phyloP scores from a whole-genome alignment of 2,888 invertebrate species.

The Sericinus montela region DNA sequence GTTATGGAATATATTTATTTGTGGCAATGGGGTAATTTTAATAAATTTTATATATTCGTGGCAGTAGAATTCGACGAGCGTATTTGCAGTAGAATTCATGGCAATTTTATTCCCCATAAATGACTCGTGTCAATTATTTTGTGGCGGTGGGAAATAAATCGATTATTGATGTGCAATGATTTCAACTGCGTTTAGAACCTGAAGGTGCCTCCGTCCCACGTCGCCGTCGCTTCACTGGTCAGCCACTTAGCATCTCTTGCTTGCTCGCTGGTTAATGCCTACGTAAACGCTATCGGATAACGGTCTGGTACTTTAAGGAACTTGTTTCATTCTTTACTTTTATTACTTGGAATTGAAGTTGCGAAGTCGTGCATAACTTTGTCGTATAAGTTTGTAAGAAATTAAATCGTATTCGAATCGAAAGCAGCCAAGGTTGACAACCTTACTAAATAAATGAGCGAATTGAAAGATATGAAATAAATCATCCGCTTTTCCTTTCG shows the following conservation, averaged over 20 bases:
- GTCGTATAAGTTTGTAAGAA: too few relatives aligned
- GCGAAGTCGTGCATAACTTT: background rate
- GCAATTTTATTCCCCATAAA: too few relatives aligned
- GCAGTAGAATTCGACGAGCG: too few relatives aligned
- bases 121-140: too few relatives aligned
- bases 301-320: constrained; percentile 8
- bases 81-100: too few relatives aligned
- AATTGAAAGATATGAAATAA: background rate
- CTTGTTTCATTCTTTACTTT: constrained; percentile 5
- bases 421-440: background rate
- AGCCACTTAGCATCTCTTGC: constrained; percentile 8
- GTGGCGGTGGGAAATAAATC: too few relatives aligned
- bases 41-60: too few relatives aligned
- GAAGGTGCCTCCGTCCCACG: background rate
- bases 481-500: background rate
- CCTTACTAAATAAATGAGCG: background rate
- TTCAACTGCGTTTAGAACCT: background rate
- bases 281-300: constrained; percentile 12
- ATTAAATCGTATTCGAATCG: background rate
- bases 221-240: background rate
- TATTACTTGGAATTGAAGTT: background rate
- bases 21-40: too few relatives aligned
- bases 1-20: too few relatives aligned
- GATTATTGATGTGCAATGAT: too few relatives aligned
- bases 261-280: constrained; percentile 11